Base-by-base conservation (phyloP, 2,113 vertebrate species). In the Oncorhynchus masou region DNA sequence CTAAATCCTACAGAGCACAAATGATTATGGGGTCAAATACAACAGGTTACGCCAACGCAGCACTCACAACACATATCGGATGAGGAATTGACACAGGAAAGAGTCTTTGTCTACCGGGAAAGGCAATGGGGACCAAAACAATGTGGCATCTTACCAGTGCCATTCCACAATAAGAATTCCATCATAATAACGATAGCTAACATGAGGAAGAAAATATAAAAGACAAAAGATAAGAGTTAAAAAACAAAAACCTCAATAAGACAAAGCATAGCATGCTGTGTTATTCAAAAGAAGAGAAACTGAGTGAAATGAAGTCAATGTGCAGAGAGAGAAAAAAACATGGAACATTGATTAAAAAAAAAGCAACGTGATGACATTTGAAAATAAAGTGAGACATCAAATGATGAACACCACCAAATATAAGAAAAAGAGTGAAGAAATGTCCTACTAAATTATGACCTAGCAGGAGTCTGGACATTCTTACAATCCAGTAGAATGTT, bases 101-200 rank as follows among this genome's bases (percentile, higher is more conserved):
- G n/a, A 22, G 59, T 20, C 59, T 62, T 16, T 29, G 29, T 34
- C 20, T 68, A 85, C 1, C 25, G 60, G 59, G 39, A 73, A 57
- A 57, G 31, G 39, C 8, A 49, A 27, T 45, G 59, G 73, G 54
- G 4, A 1, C 13, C 31, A 70, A 74, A 31, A 51, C 69, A 29
- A 67, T 74, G 83, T 78, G 76, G 84, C 80, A 73, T 90, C 85
- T 91, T 92, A 89, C 84, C 86, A 90, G 88, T 88, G 90, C 89
- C 84, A 86, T 76, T 91, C 91, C 87, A 91, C 88, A 88, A 85
- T 83, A 90, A 92, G 31, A 79, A 83, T 92, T 85, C 84, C 88
- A 84, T 91, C 87, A 91, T 90, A 93, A 91, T 93, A 92, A 77
- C 62, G 88, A 85, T 39, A 92, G 88, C 90, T 89, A 88, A 90